These are phyloP conservation scores for Drosophila sp. DNA, from an alignment of 1,140 invertebrate genomes.

Conservation along the genomic window DNA sequence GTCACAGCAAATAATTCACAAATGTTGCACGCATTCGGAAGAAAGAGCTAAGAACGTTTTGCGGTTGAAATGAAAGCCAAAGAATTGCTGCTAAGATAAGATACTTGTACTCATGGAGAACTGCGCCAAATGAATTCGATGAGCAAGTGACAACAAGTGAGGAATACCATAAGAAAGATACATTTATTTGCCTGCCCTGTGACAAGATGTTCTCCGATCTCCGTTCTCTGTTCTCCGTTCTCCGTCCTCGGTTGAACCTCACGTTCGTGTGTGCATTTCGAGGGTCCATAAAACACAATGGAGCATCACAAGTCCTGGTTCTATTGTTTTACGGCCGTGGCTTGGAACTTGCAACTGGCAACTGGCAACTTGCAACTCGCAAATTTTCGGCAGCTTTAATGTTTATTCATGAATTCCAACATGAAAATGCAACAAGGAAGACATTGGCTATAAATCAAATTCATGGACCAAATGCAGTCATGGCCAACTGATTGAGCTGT, in stretches of 20 bases:
- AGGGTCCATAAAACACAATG: conserved; percentile 74
- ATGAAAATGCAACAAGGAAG: conserved; percentile 77
- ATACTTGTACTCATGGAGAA: neutral
- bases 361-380: conserved; percentile 25
- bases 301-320: conserved; percentile 60
- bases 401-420: conserved; percentile 80
- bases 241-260: conserved; percentile 55
- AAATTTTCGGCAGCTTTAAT: conserved; percentile 78
- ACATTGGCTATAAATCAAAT: conserved; percentile 67
- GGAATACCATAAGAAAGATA: conserved; percentile 25
- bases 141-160: conserved; percentile 50
- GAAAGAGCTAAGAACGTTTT: conserved; percentile 30
- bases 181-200: conserved; percentile 54
- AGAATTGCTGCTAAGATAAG: conserved; percentile 20
- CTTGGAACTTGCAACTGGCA: conserved; percentile 19
- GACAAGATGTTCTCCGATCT: conserved; percentile 46
- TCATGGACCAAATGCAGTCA: conserved; percentile 61
- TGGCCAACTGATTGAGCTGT: conserved; percentile 79
- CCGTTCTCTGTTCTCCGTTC: too few species aligned
- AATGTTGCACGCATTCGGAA: conserved; percentile 41
- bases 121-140: conserved; percentile 57
- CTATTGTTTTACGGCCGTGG: conserved; percentile 66
- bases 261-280: conserved; percentile 46
- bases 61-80: conserved; percentile 26
- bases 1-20: conserved; percentile 30